Evolutionary conservation across 64 coral and sea anemone genomes (phyloP).

Genomic region (Actinia tenebrosa): DNA sequence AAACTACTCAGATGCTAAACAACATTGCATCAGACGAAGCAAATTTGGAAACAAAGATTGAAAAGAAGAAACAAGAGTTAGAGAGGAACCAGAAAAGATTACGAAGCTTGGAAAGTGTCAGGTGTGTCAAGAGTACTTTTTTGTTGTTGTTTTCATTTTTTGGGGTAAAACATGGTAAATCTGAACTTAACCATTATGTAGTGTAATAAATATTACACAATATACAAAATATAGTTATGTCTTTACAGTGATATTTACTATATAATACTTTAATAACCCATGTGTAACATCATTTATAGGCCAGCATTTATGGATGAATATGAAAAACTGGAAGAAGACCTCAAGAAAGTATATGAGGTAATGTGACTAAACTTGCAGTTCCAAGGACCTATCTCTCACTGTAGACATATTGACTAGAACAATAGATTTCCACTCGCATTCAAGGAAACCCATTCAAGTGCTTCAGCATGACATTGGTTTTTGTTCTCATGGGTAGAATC

Average conservation of each 20-base stretch:
- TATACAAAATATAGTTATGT: no score
- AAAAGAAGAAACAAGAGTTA: constrained; percentile 96
- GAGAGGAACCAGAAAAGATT: constrained; percentile 95
- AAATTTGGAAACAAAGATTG: constrained; percentile 96
- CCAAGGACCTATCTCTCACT: no score
- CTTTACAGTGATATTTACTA: no score
- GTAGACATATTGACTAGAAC: no score
- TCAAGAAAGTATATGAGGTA: constrained; percentile 93
- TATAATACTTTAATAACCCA: not conserved
- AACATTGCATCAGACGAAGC: constrained; percentile 99
- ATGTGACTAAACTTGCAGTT: not conserved
- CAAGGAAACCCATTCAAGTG: no score
- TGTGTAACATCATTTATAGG: constrained; percentile 1
- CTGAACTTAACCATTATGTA: no score
- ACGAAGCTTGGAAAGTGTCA: constrained; percentile 88
- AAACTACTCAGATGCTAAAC: constrained; percentile 91
- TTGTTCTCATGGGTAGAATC: no score
- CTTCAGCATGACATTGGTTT: no score
- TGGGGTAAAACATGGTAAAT: no score
- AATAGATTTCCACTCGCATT: no score
- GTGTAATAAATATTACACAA: no score
- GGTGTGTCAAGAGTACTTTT: constrained; percentile 24
- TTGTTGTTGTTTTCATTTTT: no score
- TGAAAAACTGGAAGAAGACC: constrained; percentile 93
- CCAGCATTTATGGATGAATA: constrained; percentile 99